A percentile compares a stretch with the other conserved stretches of the same genome.
Conservation (phyloP, 1,140 invertebrate genomes). For the Lasioglossum albipes region DNA sequence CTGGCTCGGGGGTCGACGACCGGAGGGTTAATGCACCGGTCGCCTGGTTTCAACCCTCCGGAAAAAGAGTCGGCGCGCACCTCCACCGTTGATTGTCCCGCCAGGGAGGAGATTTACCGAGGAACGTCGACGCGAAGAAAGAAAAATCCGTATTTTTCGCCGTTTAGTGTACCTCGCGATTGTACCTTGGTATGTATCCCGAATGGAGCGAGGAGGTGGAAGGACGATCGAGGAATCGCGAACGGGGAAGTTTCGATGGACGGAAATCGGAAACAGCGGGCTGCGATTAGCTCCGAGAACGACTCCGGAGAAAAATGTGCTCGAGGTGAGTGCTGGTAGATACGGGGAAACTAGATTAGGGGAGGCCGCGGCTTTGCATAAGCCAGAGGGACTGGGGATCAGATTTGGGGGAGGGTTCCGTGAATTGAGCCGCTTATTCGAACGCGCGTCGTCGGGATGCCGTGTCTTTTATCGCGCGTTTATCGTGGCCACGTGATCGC, state of each 20-base stretch:
- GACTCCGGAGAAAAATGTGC: too few relatives aligned
- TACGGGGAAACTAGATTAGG: neutral
- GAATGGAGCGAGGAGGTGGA: too few relatives aligned
- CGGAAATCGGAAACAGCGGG: too few relatives aligned
- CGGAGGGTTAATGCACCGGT: conserved; percentile 78
- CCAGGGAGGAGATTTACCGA: conserved; percentile 51
- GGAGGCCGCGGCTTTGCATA: neutral
- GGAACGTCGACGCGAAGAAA: conserved; percentile 21
- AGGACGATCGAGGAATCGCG: too few relatives aligned
- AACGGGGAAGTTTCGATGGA: too few relatives aligned
- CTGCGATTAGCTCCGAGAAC: too few relatives aligned
- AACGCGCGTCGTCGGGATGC: neutral
- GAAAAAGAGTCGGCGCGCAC: conserved; percentile 62
- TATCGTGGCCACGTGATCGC: conserved; percentile 30
- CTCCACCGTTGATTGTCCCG: conserved; percentile 53
- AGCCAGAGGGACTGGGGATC: neutral
- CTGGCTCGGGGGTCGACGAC: conserved; percentile 75
- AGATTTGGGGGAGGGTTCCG: conserved; percentile 25
- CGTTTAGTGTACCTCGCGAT: neutral
- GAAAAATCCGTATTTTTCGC: neutral
- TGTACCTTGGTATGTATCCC: too few relatives aligned
- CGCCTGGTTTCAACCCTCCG: conserved; percentile 71
- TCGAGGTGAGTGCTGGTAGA: neutral
- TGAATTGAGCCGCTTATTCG: neutral
- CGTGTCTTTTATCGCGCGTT: conserved; percentile 43